Percentiles rank a stretch among this genome's conserved stretches.
These are phyloP conservation scores for Dromiciops gliroides DNA, from an alignment of 2,113 vertebrate species.

Conservation along the genomic window DNA sequence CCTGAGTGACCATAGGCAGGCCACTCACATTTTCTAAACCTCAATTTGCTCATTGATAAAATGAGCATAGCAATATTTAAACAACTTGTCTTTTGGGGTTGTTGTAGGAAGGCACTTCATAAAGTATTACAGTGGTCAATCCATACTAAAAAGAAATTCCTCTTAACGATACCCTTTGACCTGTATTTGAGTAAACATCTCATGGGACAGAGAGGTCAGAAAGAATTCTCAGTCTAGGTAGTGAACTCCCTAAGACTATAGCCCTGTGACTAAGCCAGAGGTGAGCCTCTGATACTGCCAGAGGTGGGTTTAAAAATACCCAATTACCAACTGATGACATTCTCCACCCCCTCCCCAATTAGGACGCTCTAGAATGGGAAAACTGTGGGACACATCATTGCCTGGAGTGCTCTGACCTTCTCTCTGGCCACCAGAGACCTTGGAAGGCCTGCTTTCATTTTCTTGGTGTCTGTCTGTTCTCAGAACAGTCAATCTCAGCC, in stretches of 20 bases:
- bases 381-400: neutral
- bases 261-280: neutral
- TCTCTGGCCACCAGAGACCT: neutral
- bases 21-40: neutral
- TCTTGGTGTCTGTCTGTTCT: constrained; percentile 63
- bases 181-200: neutral
- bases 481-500: constrained; percentile 72
- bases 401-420: neutral
- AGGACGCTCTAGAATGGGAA: neutral
- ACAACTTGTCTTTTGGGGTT: neutral
- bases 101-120: neutral
- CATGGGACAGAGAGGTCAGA: neutral
- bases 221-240: neutral
- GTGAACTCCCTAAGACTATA: neutral
- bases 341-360: neutral
- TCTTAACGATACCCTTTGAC: neutral
- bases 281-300: neutral
- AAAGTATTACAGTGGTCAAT: neutral
- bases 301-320: neutral
- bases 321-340: neutral
- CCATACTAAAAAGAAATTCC: neutral
- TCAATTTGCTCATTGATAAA: neutral
- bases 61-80: neutral
- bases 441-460: constrained; percentile 32
- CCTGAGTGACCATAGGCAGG: neutral